A percentile compares a stretch with the other conserved stretches of the same genome.
Evolutionary conservation across 2,888 invertebrate species (phyloP).

Genomic region (Lasius platythorax): DNA sequence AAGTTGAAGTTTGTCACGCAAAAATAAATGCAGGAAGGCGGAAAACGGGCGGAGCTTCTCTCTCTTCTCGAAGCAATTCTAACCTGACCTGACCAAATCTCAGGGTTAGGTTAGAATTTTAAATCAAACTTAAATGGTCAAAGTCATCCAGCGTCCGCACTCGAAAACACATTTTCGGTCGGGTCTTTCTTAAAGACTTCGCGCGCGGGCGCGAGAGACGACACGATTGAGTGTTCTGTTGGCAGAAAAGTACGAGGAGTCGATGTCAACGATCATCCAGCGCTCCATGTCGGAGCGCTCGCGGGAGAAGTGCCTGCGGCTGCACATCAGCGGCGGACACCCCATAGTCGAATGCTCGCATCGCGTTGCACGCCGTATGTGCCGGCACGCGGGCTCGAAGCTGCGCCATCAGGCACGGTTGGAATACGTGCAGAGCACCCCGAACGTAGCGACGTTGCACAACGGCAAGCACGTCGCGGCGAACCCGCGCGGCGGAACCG

Average conservation of each 20-base stretch:
- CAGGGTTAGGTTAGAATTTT: neutral
- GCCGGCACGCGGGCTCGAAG: conserved; percentile 83
- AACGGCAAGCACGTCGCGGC: conserved; percentile 87
- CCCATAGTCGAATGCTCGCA: conserved; percentile 69
- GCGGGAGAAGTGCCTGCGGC: conserved; percentile 83
- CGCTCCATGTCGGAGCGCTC: conserved; percentile 86
- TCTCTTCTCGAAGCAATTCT: no score
- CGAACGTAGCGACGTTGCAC: conserved; percentile 87
- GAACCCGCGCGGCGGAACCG: conserved; percentile 84
- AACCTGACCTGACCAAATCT: no score
- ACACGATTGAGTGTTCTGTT: conserved; percentile 19
- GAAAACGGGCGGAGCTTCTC: no score
- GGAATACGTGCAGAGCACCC: conserved; percentile 89
- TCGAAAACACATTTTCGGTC: neutral
- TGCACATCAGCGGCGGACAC: conserved; percentile 65
- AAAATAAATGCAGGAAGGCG: neutral
- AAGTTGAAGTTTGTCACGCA: neutral
- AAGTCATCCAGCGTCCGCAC: neutral
- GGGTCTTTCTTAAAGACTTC: neutral
- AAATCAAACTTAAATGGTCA: neutral
- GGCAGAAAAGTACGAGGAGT: conserved; percentile 83
- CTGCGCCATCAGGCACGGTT: conserved; percentile 83
- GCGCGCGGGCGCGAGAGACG: neutral
- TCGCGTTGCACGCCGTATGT: conserved; percentile 71
- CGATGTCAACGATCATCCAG: conserved; percentile 84